These are phyloP conservation scores for Anabas testudineus DNA, from an alignment of 2,797 vertebrate genomes.

Conservation along the genomic window DNA sequence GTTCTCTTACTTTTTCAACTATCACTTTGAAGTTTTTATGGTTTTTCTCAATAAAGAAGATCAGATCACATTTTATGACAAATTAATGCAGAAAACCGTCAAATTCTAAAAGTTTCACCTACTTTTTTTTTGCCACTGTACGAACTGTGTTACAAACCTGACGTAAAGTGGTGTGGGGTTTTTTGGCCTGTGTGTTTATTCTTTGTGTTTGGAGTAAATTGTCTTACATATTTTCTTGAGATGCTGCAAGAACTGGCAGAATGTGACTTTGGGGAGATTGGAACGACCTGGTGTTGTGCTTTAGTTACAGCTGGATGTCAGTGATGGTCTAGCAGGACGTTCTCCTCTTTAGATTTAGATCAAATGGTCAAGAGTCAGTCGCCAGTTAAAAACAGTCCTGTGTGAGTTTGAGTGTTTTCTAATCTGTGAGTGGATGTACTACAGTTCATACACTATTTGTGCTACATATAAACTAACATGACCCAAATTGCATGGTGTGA, in stretches of 20 bases:
- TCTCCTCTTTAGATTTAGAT: not conserved
- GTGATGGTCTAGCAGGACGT: not conserved
- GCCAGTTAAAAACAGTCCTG: not conserved
- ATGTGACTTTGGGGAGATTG: constrained; percentile 9
- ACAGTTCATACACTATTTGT: constrained; percentile 25
- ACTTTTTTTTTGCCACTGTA: too few species aligned
- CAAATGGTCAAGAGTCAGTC: not conserved
- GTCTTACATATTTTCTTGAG: constrained; percentile 34
- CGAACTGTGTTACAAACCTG: constrained; percentile 27
- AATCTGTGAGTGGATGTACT: not conserved
- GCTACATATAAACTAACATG: constrained; percentile 58
- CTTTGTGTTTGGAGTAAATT: constrained; percentile 15
- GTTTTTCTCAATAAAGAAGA: too few species aligned
- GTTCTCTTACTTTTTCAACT: too few species aligned
- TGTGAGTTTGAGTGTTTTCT: constrained; percentile 1
- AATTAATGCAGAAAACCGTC: too few species aligned
- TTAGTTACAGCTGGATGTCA: constrained; percentile 6
- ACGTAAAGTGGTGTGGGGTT: constrained; percentile 51
- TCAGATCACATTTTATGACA: too few species aligned
- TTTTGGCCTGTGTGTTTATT: constrained; percentile 61
- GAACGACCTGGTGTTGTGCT: not conserved
- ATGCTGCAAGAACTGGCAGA: not conserved
- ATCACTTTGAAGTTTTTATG: too few species aligned
- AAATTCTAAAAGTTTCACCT: too few species aligned
- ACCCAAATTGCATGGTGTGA: constrained; percentile 61